Evolutionary conservation across 2,113 vertebrate species (phyloP).

Genomic region (Gulo gulo): DNA sequence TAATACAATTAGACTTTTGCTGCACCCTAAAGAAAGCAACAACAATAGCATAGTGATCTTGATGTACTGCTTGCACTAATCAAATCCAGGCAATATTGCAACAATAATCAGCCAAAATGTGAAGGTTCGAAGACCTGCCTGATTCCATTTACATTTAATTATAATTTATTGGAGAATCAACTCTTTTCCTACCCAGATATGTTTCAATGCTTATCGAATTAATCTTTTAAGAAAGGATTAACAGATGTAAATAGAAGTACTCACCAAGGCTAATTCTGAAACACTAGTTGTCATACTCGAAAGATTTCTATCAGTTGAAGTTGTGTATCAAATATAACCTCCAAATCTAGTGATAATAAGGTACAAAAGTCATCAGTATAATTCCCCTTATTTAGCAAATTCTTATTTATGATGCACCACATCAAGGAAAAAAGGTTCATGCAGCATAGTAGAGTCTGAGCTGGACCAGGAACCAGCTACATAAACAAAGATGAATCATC

Average conservation of each 20-base stretch:
- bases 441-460: not conserved
- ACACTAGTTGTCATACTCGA: constrained; percentile 55
- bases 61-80: not conserved
- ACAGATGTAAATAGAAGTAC: constrained; percentile 68
- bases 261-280: constrained; percentile 75
- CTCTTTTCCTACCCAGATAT: constrained; percentile 49
- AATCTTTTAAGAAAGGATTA: constrained; percentile 78
- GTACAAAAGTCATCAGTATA: not conserved
- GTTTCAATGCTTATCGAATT: constrained; percentile 63
- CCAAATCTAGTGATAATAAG: constrained; percentile 8
- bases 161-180: constrained; percentile 74
- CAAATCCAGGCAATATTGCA: not conserved
- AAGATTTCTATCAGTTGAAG: not conserved
- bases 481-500: not conserved
- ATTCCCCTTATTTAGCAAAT: not conserved
- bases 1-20: not conserved
- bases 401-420: not conserved
- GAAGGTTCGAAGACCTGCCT: constrained; percentile 54
- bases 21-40: not conserved
- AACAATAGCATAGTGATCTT: not conserved
- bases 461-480: not conserved
- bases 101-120: not conserved
- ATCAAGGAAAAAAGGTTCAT: not conserved
- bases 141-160: constrained; percentile 68
- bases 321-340: not conserved